phyloP scores from a whole-genome alignment of 2,888 invertebrate species.

The Ommatoiulus sabulosus region DNA sequence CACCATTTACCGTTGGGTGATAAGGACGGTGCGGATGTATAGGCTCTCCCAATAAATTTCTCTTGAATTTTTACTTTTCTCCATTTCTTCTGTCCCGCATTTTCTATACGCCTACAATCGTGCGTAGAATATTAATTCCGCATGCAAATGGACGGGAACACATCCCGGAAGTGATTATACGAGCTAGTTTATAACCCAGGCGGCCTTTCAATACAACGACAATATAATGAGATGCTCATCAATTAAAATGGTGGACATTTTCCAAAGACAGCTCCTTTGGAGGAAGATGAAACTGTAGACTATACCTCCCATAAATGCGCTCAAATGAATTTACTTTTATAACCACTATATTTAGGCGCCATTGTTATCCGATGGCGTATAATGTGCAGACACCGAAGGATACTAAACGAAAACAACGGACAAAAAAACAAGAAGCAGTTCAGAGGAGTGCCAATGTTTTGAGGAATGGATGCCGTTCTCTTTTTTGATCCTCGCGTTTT shows the following conservation, averaged over 20 bases:
- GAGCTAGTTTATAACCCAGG: not conserved
- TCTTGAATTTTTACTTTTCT: not conserved
- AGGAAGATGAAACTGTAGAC: not conserved
- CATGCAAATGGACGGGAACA: slow-evolving; percentile 27
- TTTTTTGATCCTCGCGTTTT: not conserved
- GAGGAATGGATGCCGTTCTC: not conserved
- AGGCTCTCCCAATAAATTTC: not conserved
- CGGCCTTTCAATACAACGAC: not conserved
- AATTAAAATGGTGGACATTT: slow-evolving; percentile 18
- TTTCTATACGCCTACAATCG: not conserved
- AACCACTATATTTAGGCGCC: not conserved
- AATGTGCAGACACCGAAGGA: not conserved
- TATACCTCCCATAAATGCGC: not conserved
- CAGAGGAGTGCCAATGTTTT: too few species aligned
- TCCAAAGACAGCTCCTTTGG: not conserved
- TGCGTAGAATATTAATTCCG: not conserved
- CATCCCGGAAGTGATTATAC: slow-evolving; percentile 29
- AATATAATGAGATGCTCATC: slow-evolving; percentile 43
- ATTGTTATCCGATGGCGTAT: not conserved
- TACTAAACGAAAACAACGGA: not conserved
- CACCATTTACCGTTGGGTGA: too few species aligned
- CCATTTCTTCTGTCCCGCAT: not conserved
- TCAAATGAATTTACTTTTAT: not conserved
- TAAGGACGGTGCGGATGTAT: too few species aligned
- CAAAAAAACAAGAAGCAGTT: too few species aligned